These are phyloP conservation scores for Diarsia rubi DNA, from an alignment of 2,888 invertebrate species.

Conservation along the genomic window DNA sequence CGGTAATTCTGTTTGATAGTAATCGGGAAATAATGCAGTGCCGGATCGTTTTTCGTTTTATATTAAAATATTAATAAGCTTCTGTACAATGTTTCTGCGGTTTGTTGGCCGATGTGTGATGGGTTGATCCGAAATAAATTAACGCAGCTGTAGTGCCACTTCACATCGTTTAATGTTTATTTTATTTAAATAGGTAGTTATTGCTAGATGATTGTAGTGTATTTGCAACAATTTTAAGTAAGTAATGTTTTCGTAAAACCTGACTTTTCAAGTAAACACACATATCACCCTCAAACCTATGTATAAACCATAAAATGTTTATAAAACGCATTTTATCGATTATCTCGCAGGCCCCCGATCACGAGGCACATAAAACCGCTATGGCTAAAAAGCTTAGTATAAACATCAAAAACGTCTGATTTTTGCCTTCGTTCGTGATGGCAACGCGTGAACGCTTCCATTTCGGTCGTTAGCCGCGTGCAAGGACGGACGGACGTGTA, in stretches of 20 bases:
- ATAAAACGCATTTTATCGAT: conserved; percentile 28
- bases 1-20: conserved; percentile 34
- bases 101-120: neutral
- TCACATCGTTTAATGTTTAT: neutral
- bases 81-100: conserved; percentile 28
- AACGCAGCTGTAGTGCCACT: neutral
- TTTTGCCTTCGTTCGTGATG: conserved; percentile 60
- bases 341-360: conserved; percentile 26
- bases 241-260: neutral
- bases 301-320: conserved; percentile 13
- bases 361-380: conserved; percentile 27
- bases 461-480: conserved; percentile 60
- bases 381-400: conserved; percentile 40
- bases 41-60: conserved; percentile 8
- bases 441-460: conserved; percentile 61
- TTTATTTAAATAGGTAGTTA: neutral
- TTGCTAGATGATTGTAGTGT: neutral
- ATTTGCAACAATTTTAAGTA: neutral
- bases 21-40: conserved; percentile 19
- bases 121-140: neutral
- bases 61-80: conserved; percentile 24
- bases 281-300: neutral
- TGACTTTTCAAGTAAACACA: neutral
- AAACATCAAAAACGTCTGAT: conserved; percentile 61
- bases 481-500: conserved; percentile 24